Conservation (phyloP, 2,888 invertebrate species). For the Craniophora ligustri region DNA sequence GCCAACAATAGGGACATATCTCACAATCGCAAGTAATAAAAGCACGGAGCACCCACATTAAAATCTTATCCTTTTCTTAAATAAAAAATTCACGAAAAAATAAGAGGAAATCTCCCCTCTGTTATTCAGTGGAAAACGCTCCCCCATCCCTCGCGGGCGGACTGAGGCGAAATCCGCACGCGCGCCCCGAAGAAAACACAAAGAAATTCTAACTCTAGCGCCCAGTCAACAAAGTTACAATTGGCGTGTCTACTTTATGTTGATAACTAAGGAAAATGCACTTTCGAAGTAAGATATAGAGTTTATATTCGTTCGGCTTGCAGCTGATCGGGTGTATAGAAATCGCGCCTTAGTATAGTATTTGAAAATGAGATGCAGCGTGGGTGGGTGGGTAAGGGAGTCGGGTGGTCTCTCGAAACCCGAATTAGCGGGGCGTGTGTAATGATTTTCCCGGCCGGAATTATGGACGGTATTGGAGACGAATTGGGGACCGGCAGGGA, state of each 20-base stretch:
- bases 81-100: conserved; percentile 89
- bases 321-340: conserved; percentile 65
- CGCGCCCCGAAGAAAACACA: conserved; percentile 68
- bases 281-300: conserved; percentile 64
- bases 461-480: conserved; percentile 84
- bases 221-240: conserved; percentile 77
- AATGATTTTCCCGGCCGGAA: conserved; percentile 87
- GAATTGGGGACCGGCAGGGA: conserved; percentile 68
- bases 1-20: conserved; percentile 82
- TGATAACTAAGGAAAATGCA: conserved; percentile 58
- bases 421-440: conserved; percentile 88
- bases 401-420: conserved; percentile 81
- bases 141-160: conserved; percentile 61
- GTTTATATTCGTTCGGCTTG: conserved; percentile 69
- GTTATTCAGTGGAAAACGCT: conserved; percentile 81
- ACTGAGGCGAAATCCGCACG: conserved; percentile 59
- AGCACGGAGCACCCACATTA: conserved; percentile 85
- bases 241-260: conserved; percentile 66
- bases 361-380: conserved; percentile 88
- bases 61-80: conserved; percentile 89
- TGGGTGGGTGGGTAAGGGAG: conserved; percentile 65
- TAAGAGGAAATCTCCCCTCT: conserved; percentile 84
- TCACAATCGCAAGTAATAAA: conserved; percentile 86
- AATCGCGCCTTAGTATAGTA: conserved; percentile 78
- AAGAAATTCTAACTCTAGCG: conserved; percentile 81